Conservation (phyloP, 2,113 vertebrate genomes). For the Aspiorhynchus laticeps region DNA sequence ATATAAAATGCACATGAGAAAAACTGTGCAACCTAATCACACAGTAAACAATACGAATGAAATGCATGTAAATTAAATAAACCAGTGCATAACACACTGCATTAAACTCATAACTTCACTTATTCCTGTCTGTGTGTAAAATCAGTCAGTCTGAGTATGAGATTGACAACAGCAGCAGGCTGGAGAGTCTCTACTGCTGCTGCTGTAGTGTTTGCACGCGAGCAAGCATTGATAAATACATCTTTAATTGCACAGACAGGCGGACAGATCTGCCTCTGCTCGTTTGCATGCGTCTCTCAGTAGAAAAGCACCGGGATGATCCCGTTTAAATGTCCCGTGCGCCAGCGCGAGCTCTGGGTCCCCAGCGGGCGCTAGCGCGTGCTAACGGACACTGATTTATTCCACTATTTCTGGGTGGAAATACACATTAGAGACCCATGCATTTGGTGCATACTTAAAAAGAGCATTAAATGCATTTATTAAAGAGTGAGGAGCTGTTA, state of each 20-base stretch:
- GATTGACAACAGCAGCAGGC: conserved; percentile 53
- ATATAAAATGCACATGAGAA: not conserved
- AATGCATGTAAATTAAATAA: not conserved
- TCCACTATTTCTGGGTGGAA: not conserved
- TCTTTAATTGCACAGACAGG: not conserved
- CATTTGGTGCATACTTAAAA: not conserved
- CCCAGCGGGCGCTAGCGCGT: not conserved
- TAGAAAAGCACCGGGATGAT: not conserved
- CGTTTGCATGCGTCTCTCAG: not conserved
- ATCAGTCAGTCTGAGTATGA: not conserved
- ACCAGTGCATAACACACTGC: not conserved
- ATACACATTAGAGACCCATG: not conserved
- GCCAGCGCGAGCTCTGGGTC: not conserved
- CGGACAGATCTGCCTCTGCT: no score
- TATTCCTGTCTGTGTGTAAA: not conserved
- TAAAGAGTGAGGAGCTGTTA: not conserved
- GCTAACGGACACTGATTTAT: conserved; percentile 10
- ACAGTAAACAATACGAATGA: not conserved
- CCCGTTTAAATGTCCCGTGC: conserved; percentile 27
- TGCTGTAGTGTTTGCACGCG: not conserved
- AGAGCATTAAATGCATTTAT: not conserved
- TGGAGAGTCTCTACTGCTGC: not conserved
- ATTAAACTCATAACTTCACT: not conserved
- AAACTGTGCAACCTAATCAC: not conserved
- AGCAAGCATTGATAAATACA: not conserved